These are phyloP conservation scores for Lochmaea capreae DNA, from an alignment of 2,888 invertebrate species.

Conservation along the genomic window DNA sequence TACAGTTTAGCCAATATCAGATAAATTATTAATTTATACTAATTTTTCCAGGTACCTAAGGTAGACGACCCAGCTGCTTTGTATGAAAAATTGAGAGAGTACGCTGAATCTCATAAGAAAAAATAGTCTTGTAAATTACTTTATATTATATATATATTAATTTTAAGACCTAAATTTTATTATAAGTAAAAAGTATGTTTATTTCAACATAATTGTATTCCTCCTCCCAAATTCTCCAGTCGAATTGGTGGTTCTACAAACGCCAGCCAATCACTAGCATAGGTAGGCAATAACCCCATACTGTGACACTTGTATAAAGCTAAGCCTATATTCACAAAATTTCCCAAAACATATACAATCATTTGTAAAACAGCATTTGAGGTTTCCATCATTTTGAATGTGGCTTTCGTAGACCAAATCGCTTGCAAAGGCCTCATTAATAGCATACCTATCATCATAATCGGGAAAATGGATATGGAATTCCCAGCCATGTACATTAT, in stretches of 20 bases:
- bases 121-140: constrained; percentile 55
- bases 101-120: constrained; percentile 75
- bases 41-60: constrained; percentile 78
- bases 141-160: constrained; percentile 49
- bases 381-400: constrained; percentile 95
- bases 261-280: constrained; percentile 98
- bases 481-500: constrained; percentile 99
- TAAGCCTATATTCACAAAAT: constrained; percentile 89
- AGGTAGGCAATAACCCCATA: constrained; percentile 96
- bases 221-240: constrained; percentile 88
- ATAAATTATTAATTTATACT: background rate
- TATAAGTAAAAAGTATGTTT: constrained; percentile 45
- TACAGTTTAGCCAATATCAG: background rate
- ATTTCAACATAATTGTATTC: constrained; percentile 72
- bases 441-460: constrained; percentile 99
- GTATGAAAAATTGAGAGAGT: constrained; percentile 77
- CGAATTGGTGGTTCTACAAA: constrained; percentile 92
- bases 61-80: constrained; percentile 85
- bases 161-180: constrained; percentile 46
- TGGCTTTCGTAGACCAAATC: constrained; percentile 87
- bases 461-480: constrained; percentile 98
- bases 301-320: constrained; percentile 98
- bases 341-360: constrained; percentile 92
- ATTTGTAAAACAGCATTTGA: constrained; percentile 91
- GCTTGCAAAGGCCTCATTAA: constrained; percentile 96